Percentiles rank a stretch among this genome's conserved stretches.
Evolutionary conservation across 2,888 invertebrate species (phyloP).

Genomic region (Apotomis turbidana): DNA sequence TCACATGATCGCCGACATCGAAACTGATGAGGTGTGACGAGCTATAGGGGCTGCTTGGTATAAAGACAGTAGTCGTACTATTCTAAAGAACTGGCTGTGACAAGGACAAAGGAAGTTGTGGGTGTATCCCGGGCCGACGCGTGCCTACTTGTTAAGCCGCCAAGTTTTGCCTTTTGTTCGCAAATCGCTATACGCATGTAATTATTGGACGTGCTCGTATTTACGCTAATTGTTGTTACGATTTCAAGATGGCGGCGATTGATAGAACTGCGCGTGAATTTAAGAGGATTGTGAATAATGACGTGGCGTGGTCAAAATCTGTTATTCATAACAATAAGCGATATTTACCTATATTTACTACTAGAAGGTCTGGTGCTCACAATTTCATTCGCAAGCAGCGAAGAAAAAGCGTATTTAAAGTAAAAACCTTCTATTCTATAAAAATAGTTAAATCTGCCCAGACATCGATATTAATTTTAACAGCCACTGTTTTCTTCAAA

Average conservation of each 20-base stretch:
- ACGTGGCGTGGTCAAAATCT: too few species aligned
- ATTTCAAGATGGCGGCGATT: conserved; percentile 6
- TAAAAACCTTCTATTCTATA: too few species aligned
- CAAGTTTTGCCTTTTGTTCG: conserved; percentile 63
- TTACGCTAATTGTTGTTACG: conserved; percentile 16
- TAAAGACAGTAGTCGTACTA: conserved; percentile 12
- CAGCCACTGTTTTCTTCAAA: too few species aligned
- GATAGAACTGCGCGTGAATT: not conserved
- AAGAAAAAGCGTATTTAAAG: too few species aligned
- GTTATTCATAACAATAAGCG: too few species aligned
- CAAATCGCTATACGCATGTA: conserved; percentile 31
- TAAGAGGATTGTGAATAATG: too few species aligned
- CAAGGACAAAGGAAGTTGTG: conserved; percentile 35
- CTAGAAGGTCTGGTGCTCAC: too few species aligned
- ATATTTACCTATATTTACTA: too few species aligned
- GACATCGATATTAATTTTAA: too few species aligned
- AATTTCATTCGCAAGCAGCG: too few species aligned
- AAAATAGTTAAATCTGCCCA: too few species aligned
- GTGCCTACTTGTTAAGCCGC: conserved; percentile 58
- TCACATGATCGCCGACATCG: too few species aligned
- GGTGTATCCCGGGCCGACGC: conserved; percentile 16
- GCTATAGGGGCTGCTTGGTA: not conserved
- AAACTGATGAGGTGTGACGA: not conserved
- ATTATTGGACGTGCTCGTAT: conserved; percentile 31
- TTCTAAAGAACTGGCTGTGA: not conserved